phyloP scores from a whole-genome alignment of 2,113 vertebrate genomes.

The Campylomormyrus numenius region DNA sequence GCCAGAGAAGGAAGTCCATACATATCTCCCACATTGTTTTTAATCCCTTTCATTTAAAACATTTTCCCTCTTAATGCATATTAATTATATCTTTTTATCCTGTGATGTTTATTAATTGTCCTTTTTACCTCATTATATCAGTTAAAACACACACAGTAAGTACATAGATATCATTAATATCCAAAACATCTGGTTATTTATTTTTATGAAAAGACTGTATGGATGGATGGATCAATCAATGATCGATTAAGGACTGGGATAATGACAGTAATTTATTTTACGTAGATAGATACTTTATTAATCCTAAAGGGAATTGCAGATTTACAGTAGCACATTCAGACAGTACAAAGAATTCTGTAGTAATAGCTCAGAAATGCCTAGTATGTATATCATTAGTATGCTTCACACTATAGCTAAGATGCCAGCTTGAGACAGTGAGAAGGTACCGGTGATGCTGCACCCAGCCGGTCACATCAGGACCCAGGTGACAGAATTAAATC shows the following conservation, averaged over 20 bases:
- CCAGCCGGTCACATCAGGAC: background rate
- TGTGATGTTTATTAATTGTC: background rate
- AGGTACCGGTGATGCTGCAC: background rate
- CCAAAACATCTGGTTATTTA: background rate
- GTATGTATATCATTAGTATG: background rate
- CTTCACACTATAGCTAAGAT: background rate
- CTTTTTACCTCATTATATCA: background rate
- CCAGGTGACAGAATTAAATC: constrained; percentile 22
- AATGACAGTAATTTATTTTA: background rate
- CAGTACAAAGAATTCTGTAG: background rate
- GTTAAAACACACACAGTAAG: background rate
- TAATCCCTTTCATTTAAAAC: background rate
- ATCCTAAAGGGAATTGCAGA: background rate
- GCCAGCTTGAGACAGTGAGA: background rate
- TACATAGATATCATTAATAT: background rate
- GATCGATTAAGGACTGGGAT: background rate
- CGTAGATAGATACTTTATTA: background rate
- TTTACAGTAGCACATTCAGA: background rate
- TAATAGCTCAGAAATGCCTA: background rate
- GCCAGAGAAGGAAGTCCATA: background rate
- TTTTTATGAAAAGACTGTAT: background rate
- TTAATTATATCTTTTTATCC: background rate
- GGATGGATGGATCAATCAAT: background rate
- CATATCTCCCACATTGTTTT: background rate
- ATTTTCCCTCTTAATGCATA: background rate